Evolutionary conservation across 2,888 invertebrate genomes (phyloP).

Genomic region (Plemyria rubiginata): DNA sequence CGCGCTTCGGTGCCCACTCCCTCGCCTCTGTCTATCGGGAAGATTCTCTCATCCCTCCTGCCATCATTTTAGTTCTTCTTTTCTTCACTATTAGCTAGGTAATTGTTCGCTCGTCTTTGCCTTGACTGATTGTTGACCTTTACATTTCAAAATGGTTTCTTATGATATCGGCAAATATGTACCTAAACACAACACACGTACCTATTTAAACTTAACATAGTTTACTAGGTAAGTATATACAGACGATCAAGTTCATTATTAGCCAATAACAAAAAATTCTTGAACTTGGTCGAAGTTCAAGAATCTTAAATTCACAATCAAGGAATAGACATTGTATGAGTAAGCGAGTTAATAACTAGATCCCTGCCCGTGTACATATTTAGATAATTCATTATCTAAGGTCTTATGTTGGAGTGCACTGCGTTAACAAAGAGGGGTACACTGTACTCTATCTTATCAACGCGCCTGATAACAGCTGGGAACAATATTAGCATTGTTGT

Average conservation of each 20-base stretch:
- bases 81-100: constrained; percentile 6
- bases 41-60: background rate
- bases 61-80: background rate
- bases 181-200: background rate
- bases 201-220: background rate
- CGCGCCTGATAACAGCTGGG: constrained; percentile 66
- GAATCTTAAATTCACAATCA: constrained; percentile 48
- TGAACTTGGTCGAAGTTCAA: constrained; percentile 31
- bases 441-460: constrained; percentile 74
- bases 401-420: constrained; percentile 69
- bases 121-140: constrained; percentile 36
- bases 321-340: constrained; percentile 61
- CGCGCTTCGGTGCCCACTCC: no score
- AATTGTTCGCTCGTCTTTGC: constrained; percentile 31
- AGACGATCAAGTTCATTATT: constrained; percentile 7
- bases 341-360: constrained; percentile 61
- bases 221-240: constrained; percentile 11
- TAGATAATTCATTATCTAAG: constrained; percentile 74
- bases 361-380: constrained; percentile 56
- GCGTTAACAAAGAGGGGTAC: constrained; percentile 74
- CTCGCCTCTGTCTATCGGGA: no score
- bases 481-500: constrained; percentile 67
- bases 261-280: constrained; percentile 6
- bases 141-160: constrained; percentile 27
- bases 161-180: constrained; percentile 21